phyloP scores from a whole-genome alignment of 2,113 vertebrate species.

The Lasiurus borealis region DNA sequence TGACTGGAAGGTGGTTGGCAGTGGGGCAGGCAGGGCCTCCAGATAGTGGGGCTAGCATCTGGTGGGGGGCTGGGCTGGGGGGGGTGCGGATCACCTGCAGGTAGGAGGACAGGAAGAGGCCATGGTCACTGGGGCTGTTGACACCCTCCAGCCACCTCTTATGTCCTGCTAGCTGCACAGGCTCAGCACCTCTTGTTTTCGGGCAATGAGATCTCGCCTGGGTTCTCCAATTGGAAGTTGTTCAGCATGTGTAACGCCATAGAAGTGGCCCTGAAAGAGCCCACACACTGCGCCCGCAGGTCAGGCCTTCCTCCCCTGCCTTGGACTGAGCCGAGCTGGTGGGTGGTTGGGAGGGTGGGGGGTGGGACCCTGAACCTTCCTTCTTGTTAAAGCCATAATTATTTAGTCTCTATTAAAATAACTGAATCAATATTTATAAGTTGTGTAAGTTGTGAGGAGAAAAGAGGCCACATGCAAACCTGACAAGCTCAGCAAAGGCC shows the following conservation, averaged over 20 bases:
- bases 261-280: slow-evolving; percentile 62
- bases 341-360: background rate
- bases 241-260: slow-evolving; percentile 96
- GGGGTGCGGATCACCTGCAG: slow-evolving; percentile 91
- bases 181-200: slow-evolving; percentile 93
- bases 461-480: too few relatives aligned
- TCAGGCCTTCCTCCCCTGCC: slow-evolving; percentile 1
- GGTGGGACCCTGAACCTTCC: slow-evolving; percentile 56
- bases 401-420: background rate
- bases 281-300: background rate
- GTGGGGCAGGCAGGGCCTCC: slow-evolving; percentile 81
- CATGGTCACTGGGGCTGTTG: slow-evolving; percentile 93
- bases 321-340: slow-evolving; percentile 34
- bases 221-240: slow-evolving; percentile 97
- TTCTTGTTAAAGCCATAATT: slow-evolving; percentile 6
- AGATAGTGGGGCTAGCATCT: slow-evolving; percentile 82
- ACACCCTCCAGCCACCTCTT: slow-evolving; percentile 96
- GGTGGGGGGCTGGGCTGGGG: slow-evolving; percentile 79
- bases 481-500: too few relatives aligned
- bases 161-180: slow-evolving; percentile 96
- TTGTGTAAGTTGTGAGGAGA: background rate
- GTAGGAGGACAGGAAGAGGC: slow-evolving; percentile 96
- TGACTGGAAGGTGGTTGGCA: slow-evolving; percentile 77
- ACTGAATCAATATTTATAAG: background rate
- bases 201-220: slow-evolving; percentile 94